phyloP scores from a whole-genome alignment of 2,113 vertebrate species.

The Zosterops hypoxanthus region DNA sequence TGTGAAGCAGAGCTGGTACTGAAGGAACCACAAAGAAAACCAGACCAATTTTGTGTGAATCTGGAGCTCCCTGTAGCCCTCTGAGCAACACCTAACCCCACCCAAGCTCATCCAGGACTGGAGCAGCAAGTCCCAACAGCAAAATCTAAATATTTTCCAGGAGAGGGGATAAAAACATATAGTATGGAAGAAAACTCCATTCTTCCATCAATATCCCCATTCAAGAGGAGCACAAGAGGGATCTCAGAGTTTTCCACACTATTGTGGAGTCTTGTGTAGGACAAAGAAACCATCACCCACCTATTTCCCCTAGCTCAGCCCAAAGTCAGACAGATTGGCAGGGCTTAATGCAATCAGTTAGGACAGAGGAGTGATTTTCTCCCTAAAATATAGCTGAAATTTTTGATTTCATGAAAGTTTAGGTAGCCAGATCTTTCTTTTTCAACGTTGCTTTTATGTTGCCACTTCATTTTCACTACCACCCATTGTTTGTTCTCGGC shows the following conservation, averaged over 20 bases:
- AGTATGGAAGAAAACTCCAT: background rate
- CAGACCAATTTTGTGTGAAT: background rate
- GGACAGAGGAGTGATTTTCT: background rate
- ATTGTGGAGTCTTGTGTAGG: fast-evolving
- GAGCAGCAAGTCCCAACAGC: background rate
- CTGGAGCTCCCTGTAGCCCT: background rate
- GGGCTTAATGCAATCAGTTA: background rate
- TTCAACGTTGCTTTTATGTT: conserved; percentile 52
- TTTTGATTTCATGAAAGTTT: background rate
- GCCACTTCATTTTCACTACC: conserved; percentile 54
- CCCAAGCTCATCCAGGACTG: background rate
- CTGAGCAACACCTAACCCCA: background rate
- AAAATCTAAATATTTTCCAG: background rate
- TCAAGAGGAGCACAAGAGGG: background rate
- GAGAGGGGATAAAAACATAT: background rate
- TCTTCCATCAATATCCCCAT: background rate
- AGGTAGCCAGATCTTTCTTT: conserved; percentile 23
- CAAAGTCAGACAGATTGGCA: background rate
- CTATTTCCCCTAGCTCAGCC: background rate
- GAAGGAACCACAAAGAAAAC: background rate
- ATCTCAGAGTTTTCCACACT: background rate
- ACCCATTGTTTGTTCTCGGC: conserved; percentile 47
- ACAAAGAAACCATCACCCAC: background rate
- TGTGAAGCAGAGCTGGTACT: background rate
- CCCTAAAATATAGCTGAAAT: background rate